phyloP scores from a whole-genome alignment of 2,113 vertebrate genomes.

The Scortum barcoo region DNA sequence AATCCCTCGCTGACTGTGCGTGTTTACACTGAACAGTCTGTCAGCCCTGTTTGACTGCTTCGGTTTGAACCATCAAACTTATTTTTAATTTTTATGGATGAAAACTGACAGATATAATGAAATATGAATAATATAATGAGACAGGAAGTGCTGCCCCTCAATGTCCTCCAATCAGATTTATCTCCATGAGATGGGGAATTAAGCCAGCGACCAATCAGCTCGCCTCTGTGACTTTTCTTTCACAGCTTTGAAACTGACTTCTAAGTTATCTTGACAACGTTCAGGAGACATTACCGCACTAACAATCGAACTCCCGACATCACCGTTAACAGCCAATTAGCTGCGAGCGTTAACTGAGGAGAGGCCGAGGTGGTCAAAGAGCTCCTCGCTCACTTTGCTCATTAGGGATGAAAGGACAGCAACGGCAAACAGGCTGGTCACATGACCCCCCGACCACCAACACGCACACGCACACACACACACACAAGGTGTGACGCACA shows the following conservation, averaged over 20 bases:
- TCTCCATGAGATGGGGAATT: too few species aligned
- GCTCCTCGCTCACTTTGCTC: not conserved
- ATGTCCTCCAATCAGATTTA: not conserved
- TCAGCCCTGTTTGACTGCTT: too few species aligned
- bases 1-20: too few species aligned
- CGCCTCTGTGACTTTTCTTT: not conserved
- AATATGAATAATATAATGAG: too few species aligned
- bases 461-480: not conserved
- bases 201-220: slow-evolving; percentile 5
- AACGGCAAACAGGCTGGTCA: not conserved
- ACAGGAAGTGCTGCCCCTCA: not conserved
- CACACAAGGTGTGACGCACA: not conserved
- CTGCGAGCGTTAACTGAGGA: not conserved
- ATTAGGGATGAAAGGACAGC: slow-evolving; percentile 1
- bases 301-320: not conserved
- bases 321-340: slow-evolving; percentile 33
- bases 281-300: not conserved
- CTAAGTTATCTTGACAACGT: not conserved
- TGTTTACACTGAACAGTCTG: too few species aligned
- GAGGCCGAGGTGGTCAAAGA: not conserved
- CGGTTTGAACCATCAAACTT: not conserved
- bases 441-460: not conserved
- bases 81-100: not conserved
- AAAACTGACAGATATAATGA: too few species aligned
- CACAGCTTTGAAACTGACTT: not conserved